Base-by-base conservation (phyloP, 2,888 invertebrate genomes). In the Acronicta aceris region DNA sequence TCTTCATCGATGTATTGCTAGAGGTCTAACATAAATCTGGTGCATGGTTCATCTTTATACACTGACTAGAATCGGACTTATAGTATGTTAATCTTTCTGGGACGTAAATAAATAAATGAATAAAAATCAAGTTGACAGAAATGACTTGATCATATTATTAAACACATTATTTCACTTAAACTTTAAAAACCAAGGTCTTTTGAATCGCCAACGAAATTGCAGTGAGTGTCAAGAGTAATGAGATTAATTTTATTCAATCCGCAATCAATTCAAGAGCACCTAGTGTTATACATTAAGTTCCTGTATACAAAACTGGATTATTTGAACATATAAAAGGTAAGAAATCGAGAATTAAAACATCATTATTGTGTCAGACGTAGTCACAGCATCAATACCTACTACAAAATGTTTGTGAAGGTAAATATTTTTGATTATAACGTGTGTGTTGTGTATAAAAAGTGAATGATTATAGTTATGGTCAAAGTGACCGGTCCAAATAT, bases 381-480 rank as follows among this genome's bases (percentile, higher is more conserved):
- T 87, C 84, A 81, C 86, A 83, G 79, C 78, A 82, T 76, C 76
- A 79, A 58, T 52, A 38, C 6, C 38, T n/a, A 47, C 17, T 45
- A 51, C 81, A 90, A 87, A 81, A 91, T 91, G 91, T 81, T 89
- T 84, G 89, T 86, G 82, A 91, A 91, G 91, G 91, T 91, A 85
- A 86, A 60, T 65, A 27, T 38, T 48, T 63, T 9, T 25, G 5
- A 21, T 47, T 15, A 46, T 45, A 12, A 12, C 3, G 3, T 33
- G 12, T 33, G 33, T 33, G 12, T 33, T 33, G 33, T 33, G 33
- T 12, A 12, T 1, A 30, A 7, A 30, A 30, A 30, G 30, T 30
- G 30, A 12, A 30, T 9, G 8, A 7, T 30, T 10, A 30, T 21
- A 21, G n/a, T n/a, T n/a, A n/a, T n/a, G n/a, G n/a, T n/a, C n/a